Conservation (phyloP, 1,140 invertebrate species). For the Drosophila jambulina region DNA sequence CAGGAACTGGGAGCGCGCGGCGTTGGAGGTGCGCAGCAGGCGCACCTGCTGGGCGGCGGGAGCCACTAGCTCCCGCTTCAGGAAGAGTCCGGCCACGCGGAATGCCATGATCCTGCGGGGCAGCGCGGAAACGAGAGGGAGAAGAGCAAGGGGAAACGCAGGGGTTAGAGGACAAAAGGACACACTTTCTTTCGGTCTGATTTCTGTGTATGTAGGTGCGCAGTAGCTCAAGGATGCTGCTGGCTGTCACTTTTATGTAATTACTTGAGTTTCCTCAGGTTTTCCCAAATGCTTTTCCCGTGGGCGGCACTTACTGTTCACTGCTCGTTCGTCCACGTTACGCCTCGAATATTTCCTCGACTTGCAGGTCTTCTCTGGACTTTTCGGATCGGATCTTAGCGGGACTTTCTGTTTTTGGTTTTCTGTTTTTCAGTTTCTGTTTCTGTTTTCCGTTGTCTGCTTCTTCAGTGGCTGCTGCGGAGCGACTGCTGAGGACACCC, state of each 20-base stretch:
- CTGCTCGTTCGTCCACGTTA: conserved; percentile 34
- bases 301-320: conserved; percentile 44
- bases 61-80: conserved; percentile 72
- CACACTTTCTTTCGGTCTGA: conserved; percentile 32
- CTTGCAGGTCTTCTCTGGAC: conserved; percentile 17
- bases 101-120: conserved; percentile 69
- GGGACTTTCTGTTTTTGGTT: conserved; percentile 36
- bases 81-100: conserved; percentile 80
- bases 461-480: conserved; percentile 43
- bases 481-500: conserved; percentile 71
- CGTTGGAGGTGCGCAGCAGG: conserved; percentile 42
- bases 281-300: not conserved
- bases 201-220: conserved; percentile 10
- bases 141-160: not conserved
- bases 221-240: conserved; percentile 23
- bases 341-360: conserved; percentile 2
- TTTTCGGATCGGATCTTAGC: conserved; percentile 27
- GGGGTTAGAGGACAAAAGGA: conserved; percentile 54
- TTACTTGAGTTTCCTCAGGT: conserved; percentile 22
- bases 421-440: conserved; percentile 16
- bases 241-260: conserved; percentile 44
- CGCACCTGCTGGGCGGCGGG: conserved; percentile 60
- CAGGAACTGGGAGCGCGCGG: conserved; percentile 76
- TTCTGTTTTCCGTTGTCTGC: conserved; percentile 15
- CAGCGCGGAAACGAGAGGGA: not conserved